A percentile compares a stretch with the other conserved stretches of the same genome.
These are phyloP conservation scores for Heteractis magnifica DNA, from an alignment of 92 coral and sea anemone species.

Conservation along the genomic window DNA sequence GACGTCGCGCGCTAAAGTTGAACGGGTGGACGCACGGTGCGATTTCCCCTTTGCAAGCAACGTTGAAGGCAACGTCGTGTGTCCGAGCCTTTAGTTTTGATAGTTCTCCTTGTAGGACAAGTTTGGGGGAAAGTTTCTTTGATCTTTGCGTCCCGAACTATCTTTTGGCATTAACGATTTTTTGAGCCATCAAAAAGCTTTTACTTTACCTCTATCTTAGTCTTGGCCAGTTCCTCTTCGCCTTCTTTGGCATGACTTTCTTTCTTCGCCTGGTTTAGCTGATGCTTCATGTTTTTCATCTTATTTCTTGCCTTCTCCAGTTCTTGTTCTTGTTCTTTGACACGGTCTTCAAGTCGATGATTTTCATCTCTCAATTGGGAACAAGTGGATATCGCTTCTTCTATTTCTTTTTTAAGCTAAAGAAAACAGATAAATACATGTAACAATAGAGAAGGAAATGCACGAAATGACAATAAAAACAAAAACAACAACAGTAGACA, in stretches of 20 bases:
- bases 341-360: constrained; percentile 61
- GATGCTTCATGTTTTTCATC: constrained; percentile 60
- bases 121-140: too few relatives aligned
- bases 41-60: too few relatives aligned
- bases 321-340: constrained; percentile 58
- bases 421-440: not conserved
- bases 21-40: too few relatives aligned
- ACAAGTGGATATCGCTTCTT: constrained; percentile 61
- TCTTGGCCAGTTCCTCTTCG: constrained; percentile 66
- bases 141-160: too few relatives aligned
- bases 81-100: too few relatives aligned
- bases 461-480: not conserved
- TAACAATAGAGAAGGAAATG: too few relatives aligned
- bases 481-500: not conserved
- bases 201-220: constrained; percentile 56
- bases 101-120: too few relatives aligned
- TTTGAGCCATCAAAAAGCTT: not conserved
- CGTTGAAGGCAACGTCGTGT: too few relatives aligned
- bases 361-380: constrained; percentile 67
- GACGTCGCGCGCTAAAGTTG: too few relatives aligned
- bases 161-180: too few relatives aligned
- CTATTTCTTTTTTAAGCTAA: constrained; percentile 79
- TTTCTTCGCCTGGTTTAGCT: constrained; percentile 64
- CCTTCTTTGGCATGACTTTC: constrained; percentile 56
- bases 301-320: constrained; percentile 50